phyloP scores from a whole-genome alignment of 2,888 invertebrate genomes.

The Cerastis rubricosa region DNA sequence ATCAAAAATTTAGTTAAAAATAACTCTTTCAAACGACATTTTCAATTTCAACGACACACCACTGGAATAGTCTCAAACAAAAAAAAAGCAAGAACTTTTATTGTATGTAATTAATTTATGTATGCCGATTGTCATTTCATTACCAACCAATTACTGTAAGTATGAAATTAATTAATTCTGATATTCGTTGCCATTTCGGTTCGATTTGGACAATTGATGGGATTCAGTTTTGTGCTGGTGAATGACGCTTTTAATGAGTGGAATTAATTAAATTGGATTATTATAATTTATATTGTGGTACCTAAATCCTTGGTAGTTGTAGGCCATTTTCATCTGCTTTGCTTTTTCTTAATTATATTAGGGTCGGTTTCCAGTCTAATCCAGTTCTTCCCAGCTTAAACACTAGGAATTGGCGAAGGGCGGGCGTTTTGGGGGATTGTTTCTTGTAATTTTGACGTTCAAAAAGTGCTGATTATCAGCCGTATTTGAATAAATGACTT shows the following conservation, averaged over 20 bases:
- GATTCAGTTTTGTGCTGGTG: constrained; percentile 18
- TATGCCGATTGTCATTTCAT: constrained; percentile 59
- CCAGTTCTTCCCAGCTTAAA: no score
- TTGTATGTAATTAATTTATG: constrained; percentile 48
- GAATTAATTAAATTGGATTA: constrained; percentile 14
- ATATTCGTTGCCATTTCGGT: constrained; percentile 59
- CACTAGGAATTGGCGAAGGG: no score
- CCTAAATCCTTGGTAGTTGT: not conserved
- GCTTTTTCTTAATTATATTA: no score
- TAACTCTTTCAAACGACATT: not conserved
- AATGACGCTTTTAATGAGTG: constrained; percentile 24
- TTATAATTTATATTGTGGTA: not conserved
- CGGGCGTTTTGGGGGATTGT: no score
- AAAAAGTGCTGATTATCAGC: no score
- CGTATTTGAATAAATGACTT: no score
- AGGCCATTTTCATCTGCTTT: no score
- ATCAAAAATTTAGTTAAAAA: not conserved
- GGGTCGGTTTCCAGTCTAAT: no score
- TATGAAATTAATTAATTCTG: constrained; percentile 64
- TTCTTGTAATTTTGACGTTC: no score
- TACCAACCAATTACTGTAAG: constrained; percentile 49
- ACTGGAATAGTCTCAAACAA: not conserved
- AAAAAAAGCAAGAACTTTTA: constrained; percentile 14
- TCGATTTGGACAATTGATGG: constrained; percentile 35
- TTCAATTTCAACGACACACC: no score